Evolutionary conservation across 2,113 vertebrate genomes (phyloP).

Genomic region (Leptosomus discolor): DNA sequence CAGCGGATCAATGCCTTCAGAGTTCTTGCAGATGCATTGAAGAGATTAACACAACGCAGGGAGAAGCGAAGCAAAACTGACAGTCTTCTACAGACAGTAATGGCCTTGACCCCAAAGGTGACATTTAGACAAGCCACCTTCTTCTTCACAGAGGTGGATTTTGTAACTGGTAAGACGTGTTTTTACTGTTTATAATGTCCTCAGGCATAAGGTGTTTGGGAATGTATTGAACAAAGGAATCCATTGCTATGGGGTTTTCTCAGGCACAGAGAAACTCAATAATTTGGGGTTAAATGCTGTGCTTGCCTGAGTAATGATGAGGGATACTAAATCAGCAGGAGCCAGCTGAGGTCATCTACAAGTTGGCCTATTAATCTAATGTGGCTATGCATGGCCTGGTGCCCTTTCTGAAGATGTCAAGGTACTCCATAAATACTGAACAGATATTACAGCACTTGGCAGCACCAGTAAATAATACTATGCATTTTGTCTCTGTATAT

Average conservation of each 20-base stretch:
- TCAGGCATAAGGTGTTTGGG: neutral
- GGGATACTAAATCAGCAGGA: neutral
- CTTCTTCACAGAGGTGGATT: conserved; percentile 71
- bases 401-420: neutral
- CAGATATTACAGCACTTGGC: neutral
- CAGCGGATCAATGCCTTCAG: conserved; percentile 40
- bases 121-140: conserved; percentile 71
- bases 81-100: conserved; percentile 33
- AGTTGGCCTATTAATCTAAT: neutral
- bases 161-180: conserved; percentile 47
- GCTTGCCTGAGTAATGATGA: neutral
- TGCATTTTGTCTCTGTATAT: neutral
- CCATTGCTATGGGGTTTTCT: neutral
- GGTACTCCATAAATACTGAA: neutral
- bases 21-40: conserved; percentile 33
- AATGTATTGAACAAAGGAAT: neutral
- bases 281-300: neutral
- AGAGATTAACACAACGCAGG: neutral
- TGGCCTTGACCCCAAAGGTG: conserved; percentile 73
- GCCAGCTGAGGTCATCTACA: neutral
- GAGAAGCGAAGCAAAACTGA: neutral
- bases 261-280: neutral
- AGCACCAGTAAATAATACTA: neutral
- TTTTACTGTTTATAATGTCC: neutral
- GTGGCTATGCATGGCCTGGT: neutral